Percentiles rank a stretch among this genome's conserved stretches.
Evolutionary conservation across 2,797 vertebrate species (phyloP).

Genomic region (Heliangelus exortis): DNA sequence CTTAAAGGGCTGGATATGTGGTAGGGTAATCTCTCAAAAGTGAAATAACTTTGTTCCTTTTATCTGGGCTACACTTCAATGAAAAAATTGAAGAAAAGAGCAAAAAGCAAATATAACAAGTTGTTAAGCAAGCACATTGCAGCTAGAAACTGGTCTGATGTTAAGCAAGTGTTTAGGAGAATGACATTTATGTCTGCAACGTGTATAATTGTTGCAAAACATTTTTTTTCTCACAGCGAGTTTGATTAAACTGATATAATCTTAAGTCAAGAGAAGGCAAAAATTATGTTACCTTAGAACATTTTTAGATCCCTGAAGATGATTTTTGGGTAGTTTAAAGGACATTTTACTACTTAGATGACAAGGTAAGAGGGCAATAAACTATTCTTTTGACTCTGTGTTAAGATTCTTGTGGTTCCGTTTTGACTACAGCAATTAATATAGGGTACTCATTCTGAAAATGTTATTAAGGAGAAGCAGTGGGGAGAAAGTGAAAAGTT

Average conservation of each 20-base stretch:
- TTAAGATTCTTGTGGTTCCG: constrained; percentile 17
- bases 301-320: not conserved
- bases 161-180: not conserved
- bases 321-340: not conserved
- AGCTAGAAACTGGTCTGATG: not conserved
- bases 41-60: not conserved
- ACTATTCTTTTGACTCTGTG: not conserved
- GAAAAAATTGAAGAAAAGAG: not conserved
- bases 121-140: not conserved
- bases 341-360: not conserved
- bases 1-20: not conserved
- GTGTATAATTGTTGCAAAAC: not conserved
- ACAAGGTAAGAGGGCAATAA: not conserved
- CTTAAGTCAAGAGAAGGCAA: not conserved
- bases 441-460: not conserved
- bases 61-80: not conserved
- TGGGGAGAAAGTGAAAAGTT: constrained; percentile 31
- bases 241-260: not conserved
- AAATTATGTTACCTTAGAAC: not conserved
- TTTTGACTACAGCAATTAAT: constrained; percentile 29
- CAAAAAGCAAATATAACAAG: not conserved
- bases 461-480: constrained; percentile 8
- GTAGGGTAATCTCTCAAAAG: not conserved
- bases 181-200: not conserved
- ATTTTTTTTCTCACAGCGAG: not conserved